phyloP scores from a whole-genome alignment of 2,888 invertebrate genomes.

The Campoplex nolae region DNA sequence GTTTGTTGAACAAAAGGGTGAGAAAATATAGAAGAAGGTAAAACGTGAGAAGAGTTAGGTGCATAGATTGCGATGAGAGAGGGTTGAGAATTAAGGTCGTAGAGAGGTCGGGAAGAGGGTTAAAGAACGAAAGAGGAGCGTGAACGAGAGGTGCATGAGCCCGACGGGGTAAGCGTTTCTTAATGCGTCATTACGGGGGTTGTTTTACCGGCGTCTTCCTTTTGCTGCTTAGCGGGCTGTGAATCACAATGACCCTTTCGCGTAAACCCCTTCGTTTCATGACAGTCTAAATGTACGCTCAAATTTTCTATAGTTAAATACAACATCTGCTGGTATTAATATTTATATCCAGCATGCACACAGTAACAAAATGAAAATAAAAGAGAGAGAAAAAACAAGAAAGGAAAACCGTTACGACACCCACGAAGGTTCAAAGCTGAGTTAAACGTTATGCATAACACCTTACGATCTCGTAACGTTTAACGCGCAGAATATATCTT shows the following conservation, averaged over 20 bases:
- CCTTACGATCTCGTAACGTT: slow-evolving; percentile 21
- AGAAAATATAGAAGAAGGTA: slow-evolving; percentile 36
- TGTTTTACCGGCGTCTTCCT: slow-evolving; percentile 69
- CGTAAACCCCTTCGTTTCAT: slow-evolving; percentile 46
- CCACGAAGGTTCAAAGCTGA: background rate
- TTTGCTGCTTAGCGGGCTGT: slow-evolving; percentile 64
- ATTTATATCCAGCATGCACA: slow-evolving; percentile 13
- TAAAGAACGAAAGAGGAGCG: slow-evolving; percentile 48
- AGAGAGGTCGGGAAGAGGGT: slow-evolving; percentile 24
- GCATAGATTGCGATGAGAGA: slow-evolving; percentile 47
- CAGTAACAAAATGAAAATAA: background rate
- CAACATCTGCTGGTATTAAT: slow-evolving; percentile 8
- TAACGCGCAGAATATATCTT: background rate
- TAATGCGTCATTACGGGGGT: slow-evolving; percentile 71
- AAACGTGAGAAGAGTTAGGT: slow-evolving; percentile 38
- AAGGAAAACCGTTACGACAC: slow-evolving; percentile 6
- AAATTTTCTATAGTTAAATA: slow-evolving; percentile 29
- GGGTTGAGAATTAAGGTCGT: slow-evolving; percentile 28
- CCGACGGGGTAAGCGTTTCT: slow-evolving; percentile 70
- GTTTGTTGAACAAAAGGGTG: slow-evolving; percentile 5
- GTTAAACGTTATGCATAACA: slow-evolving; percentile 13
- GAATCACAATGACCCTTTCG: slow-evolving; percentile 65
- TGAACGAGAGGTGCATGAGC: slow-evolving; percentile 59
- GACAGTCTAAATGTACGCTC: slow-evolving; percentile 38
- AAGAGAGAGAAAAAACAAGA: background rate